phyloP scores from a whole-genome alignment of 2,797 vertebrate species.

The Hoplostethus atlanticus region DNA sequence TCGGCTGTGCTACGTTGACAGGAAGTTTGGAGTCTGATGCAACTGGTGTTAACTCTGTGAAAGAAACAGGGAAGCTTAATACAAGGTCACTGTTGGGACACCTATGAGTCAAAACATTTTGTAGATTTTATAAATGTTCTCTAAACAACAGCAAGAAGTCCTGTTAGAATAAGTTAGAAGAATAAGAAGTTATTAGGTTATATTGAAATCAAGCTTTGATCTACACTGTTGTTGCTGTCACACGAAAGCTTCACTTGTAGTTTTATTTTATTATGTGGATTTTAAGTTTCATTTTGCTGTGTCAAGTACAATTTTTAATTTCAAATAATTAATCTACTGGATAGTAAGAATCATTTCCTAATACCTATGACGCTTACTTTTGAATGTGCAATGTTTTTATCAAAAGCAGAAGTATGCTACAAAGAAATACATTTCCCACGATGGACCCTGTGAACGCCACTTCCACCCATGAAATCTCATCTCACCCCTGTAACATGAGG shows the following conservation, averaged over 20 bases:
- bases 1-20: constrained; percentile 67
- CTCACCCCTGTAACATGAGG: neutral
- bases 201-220: neutral
- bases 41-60: constrained; percentile 60
- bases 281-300: too few relatives aligned
- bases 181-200: neutral
- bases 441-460: too few relatives aligned
- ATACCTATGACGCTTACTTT: neutral
- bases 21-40: constrained; percentile 85
- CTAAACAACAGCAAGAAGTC: neutral
- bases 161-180: neutral
- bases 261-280: too few relatives aligned
- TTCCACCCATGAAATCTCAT: neutral
- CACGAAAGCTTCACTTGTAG: too few relatives aligned
- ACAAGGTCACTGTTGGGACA: neutral
- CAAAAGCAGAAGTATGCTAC: neutral
- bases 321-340: neutral
- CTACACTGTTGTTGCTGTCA: neutral
- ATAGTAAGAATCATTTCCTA: neutral
- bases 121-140: neutral
- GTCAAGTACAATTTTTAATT: neutral
- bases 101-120: neutral
- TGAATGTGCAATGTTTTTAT: neutral
- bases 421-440: neutral
- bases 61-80: neutral